Evolutionary conservation across 2,797 vertebrate genomes (phyloP), one percentile per base, ranked within the genome.

Genomic region (Gallinago nigripennis): DNA sequence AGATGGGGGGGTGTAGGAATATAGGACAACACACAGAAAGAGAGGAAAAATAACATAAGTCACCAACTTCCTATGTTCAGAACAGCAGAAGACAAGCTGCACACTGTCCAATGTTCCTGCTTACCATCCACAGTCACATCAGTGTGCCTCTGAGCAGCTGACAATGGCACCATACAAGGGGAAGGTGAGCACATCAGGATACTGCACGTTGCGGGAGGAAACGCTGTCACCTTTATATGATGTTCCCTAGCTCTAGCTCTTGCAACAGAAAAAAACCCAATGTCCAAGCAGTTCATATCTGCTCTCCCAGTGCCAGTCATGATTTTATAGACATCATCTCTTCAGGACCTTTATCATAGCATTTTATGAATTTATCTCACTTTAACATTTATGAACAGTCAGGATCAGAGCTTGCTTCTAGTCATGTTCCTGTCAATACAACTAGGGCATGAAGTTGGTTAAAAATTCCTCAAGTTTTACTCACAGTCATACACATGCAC

Each of bases 391-490:
- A 41, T 16, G 50, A 72, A 63, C 19, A 51, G 37, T 33, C 19
- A 43, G 27, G 24, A 61, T 84, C 77, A 84, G 70, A 93, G 50
- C 14, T 81, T 8, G 25, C 33, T 82, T 90, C 65, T 39, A 30
- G 12, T 15, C 31, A 14, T 0, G 0, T n/a, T 79, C 61, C 58
- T 76, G 8, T 58, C 58, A 64, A 46, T 64, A 46, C 6, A 20
- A 37, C 23, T 17, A 46, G 54, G 56, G 53, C 64, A 91, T 10
- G 5, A 91, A 84, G 30, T 70, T 54, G 18, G 30, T 91, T 91
- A 63, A 89, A 93, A 92, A 92, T 21, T 65, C 27, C 54, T 88
- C 27, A 79, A 43, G 57, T 80, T 94, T 75, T 87, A 72, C 63
- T 75, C 57, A 39, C 24, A 90, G 76, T 75, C 57, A 64, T 58